Base-by-base conservation (phyloP, 1,140 invertebrate genomes). In the Patella vulgata region DNA sequence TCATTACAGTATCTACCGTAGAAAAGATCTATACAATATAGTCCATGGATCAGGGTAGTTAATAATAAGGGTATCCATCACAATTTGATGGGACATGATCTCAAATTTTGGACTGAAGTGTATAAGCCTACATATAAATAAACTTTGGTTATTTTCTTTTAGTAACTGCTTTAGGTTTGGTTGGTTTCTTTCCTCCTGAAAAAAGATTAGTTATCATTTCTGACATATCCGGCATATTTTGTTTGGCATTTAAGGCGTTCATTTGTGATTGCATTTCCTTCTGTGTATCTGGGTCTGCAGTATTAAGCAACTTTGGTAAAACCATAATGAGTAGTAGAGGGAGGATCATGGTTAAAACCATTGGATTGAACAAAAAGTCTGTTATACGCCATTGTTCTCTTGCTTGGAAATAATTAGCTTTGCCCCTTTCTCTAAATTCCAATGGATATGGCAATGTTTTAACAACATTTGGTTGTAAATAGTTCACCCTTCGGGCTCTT, bases 331-430 rank as follows among this genome's bases (percentile, higher is more conserved):
- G 81, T 0, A 97, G 70, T 12, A 98, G 85, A 1, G 96, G 96
- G 51, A 97, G 78, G 27, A 98, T 89, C 95, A 98, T 98, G 92
- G 98, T 98, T 55, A 98, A 87, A 1, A 98, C 87, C 96, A 98
- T 98, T 40, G 96, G 96, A 85, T 94, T 97, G 78, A 98, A 94
- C 1, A 98, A 81, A 75, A 98, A 94, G 84, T 98, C 96, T 11
- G 94, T 97, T 6, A 94, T 87, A 75, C 94, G 89, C 95, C 95
- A 97, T 76, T 97, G 94, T 81, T 98, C 96, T 54, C 96, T 85
- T 19, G 71, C 85, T 86, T 98, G 94, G 84, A 98, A 99, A 86
- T 97, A 99, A 73, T 91, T 91, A 66, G 91, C 92, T 62, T 89
- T 90, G 19, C 90, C 89, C 33, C 92, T 68, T 4, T 93, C 88